Evolutionary conservation across 2,888 invertebrate species (phyloP).

Genomic region (Eristalinus sepulchralis): DNA sequence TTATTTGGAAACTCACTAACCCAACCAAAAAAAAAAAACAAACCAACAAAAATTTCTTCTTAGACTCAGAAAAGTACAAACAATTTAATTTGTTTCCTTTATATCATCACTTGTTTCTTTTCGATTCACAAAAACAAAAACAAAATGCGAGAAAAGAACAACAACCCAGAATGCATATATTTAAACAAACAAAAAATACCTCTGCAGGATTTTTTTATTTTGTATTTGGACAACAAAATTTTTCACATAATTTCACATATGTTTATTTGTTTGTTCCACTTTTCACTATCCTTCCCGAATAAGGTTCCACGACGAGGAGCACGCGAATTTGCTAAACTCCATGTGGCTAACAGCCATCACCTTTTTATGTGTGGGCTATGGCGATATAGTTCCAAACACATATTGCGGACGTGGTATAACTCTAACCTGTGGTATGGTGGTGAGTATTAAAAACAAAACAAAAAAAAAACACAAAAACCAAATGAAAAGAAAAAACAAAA

Average conservation of each 20-base stretch:
- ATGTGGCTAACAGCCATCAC: constrained; percentile 99
- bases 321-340: constrained; percentile 99
- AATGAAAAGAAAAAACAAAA: constrained; percentile 46
- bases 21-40: neutral
- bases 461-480: constrained; percentile 45
- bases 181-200: constrained; percentile 22
- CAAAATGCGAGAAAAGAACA: constrained; percentile 11
- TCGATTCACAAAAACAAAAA: constrained; percentile 22
- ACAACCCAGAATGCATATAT: constrained; percentile 32
- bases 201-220: constrained; percentile 62
- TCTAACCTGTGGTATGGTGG: constrained; percentile 99
- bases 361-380: constrained; percentile 99
- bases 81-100: neutral
- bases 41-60: neutral
- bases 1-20: neutral
- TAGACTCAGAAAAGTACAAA: neutral
- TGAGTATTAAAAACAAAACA: constrained; percentile 84
- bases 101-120: constrained; percentile 1
- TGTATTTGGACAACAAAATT: constrained; percentile 73
- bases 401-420: constrained; percentile 99
- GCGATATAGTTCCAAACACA: constrained; percentile 99
- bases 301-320: constrained; percentile 99
- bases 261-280: constrained; percentile 80
- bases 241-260: constrained; percentile 80
- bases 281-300: constrained; percentile 76